Evolutionary conservation across 1,140 invertebrate species (phyloP).

Genomic region (Copidosoma floridanum): DNA sequence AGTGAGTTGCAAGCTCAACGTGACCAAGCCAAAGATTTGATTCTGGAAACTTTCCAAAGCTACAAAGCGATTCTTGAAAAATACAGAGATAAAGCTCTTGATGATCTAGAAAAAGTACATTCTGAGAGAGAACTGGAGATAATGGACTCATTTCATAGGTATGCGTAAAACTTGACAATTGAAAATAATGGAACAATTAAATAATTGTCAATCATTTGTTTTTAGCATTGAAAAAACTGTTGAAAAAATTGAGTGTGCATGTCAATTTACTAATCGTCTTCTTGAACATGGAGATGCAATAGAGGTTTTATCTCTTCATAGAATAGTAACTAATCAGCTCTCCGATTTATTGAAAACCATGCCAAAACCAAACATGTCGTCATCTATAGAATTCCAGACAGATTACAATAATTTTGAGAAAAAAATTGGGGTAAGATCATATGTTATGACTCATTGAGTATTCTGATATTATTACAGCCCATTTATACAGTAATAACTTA

Average conservation of each 20-base stretch:
- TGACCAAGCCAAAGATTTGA: slow-evolving; percentile 80
- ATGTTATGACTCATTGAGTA: no score
- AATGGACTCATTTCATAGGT: slow-evolving; percentile 80
- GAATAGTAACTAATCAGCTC: slow-evolving; percentile 73
- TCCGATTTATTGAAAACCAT: slow-evolving; percentile 75
- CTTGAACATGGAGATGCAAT: slow-evolving; percentile 78
- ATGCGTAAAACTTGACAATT: slow-evolving; percentile 13
- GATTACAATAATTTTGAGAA: slow-evolving; percentile 76
- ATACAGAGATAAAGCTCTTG: slow-evolving; percentile 70
- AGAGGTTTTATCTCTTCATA: slow-evolving; percentile 79
- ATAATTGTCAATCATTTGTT: slow-evolving; percentile 16
- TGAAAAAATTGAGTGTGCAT: slow-evolving; percentile 81
- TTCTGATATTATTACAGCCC: no score
- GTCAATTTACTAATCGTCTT: slow-evolving; percentile 76
- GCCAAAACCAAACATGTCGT: slow-evolving; percentile 74
- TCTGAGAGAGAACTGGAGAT: slow-evolving; percentile 81
- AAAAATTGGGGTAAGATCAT: slow-evolving; percentile 59
- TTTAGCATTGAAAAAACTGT: slow-evolving; percentile 71
- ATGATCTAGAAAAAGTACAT: slow-evolving; percentile 77
- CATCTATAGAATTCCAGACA: slow-evolving; percentile 79
- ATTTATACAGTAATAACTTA: no score
- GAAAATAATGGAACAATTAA: slow-evolving; percentile 1
- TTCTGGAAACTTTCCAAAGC: slow-evolving; percentile 80
- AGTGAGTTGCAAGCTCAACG: slow-evolving; percentile 81
- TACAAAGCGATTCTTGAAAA: slow-evolving; percentile 82